These are phyloP conservation scores for Dendrolimus pini DNA, from an alignment of 2,888 invertebrate species.

Conservation along the genomic window DNA sequence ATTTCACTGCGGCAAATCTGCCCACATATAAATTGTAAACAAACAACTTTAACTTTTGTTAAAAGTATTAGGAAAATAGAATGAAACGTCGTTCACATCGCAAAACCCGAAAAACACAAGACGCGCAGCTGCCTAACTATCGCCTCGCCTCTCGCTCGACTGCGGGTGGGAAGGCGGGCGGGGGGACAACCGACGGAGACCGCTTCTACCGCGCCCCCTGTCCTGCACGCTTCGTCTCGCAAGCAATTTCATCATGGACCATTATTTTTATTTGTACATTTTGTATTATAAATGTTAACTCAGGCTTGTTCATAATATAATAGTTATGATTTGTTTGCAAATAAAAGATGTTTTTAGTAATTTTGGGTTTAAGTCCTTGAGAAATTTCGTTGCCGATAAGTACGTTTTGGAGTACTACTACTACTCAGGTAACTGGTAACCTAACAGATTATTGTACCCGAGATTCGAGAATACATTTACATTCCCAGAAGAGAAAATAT, in stretches of 20 bases:
- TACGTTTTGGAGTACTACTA: no score
- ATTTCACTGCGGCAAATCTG: conserved; percentile 20
- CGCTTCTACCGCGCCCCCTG: conserved; percentile 50
- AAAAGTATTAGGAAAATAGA: conserved; percentile 45
- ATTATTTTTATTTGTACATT: conserved; percentile 47
- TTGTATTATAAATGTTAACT: not conserved
- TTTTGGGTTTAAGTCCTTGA: no score
- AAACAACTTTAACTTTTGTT: conserved; percentile 42
- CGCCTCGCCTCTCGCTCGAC: conserved; percentile 56
- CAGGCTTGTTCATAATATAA: no score
- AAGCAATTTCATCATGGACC: conserved; percentile 60
- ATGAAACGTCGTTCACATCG: conserved; percentile 65
- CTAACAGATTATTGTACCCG: not conserved
- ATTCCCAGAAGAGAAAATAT: no score
- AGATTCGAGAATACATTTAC: not conserved
- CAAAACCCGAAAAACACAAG: conserved; percentile 72
- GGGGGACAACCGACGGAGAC: conserved; percentile 41
- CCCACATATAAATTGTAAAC: conserved; percentile 41
- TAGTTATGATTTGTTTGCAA: no score
- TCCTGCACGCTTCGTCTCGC: conserved; percentile 56
- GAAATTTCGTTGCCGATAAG: no score
- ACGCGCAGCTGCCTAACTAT: conserved; percentile 64
- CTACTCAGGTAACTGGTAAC: not conserved
- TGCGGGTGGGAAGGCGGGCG: conserved; percentile 49
- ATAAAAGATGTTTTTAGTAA: no score